Percentiles rank a stretch among this genome's conserved stretches.
Evolutionary conservation across 2,797 vertebrate species (phyloP).

Genomic region (Salmo trutta): DNA sequence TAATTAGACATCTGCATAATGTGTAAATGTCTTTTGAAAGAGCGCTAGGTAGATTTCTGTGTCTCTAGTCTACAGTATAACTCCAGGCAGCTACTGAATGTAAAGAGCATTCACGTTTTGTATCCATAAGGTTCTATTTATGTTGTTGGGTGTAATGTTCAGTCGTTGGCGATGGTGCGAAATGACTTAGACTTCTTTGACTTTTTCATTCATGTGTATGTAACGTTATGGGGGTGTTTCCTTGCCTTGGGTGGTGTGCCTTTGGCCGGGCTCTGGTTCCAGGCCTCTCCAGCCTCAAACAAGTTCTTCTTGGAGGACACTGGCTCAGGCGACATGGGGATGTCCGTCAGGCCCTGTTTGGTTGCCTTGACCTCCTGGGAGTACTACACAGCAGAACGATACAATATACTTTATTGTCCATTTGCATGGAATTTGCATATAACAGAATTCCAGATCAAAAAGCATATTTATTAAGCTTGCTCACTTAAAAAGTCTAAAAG

Average conservation of each 20-base stretch:
- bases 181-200: background rate
- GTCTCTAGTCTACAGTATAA: background rate
- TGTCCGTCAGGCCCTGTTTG: constrained; percentile 77
- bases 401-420: background rate
- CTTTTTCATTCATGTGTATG: background rate
- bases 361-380: constrained; percentile 74
- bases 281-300: constrained; percentile 88
- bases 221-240: background rate
- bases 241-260: constrained; percentile 77
- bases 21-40: background rate
- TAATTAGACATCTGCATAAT: background rate
- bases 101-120: background rate
- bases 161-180: background rate
- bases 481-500: background rate
- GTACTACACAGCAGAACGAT: constrained; percentile 67
- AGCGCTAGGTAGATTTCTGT: background rate
- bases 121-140: background rate
- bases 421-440: background rate
- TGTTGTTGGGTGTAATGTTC: background rate
- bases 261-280: constrained; percentile 71
- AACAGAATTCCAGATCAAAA: background rate
- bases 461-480: background rate
- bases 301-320: constrained; percentile 86
- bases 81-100: background rate
- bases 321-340: constrained; percentile 77